Evolutionary conservation across 2,888 invertebrate genomes (phyloP).

Genomic region (Biston betularia): DNA sequence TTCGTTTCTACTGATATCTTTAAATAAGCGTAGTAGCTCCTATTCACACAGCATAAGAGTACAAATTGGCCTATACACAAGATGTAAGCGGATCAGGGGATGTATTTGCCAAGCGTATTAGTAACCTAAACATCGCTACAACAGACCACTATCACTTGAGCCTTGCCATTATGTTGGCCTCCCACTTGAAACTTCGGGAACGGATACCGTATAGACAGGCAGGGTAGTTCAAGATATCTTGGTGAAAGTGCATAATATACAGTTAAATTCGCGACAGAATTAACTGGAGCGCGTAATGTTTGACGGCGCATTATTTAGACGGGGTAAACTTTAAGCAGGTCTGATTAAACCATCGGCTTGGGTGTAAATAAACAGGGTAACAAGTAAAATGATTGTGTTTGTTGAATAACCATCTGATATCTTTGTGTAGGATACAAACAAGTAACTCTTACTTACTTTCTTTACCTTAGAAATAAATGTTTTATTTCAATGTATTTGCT

Average conservation of each 20-base stretch:
- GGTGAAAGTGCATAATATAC: constrained; percentile 55
- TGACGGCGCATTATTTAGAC: constrained; percentile 70
- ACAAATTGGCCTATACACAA: constrained; percentile 34
- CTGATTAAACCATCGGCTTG: constrained; percentile 66
- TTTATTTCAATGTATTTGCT: no score
- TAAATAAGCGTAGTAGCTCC: constrained; percentile 9
- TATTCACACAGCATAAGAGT: constrained; percentile 20
- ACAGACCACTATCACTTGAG: constrained; percentile 54
- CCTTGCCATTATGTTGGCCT: constrained; percentile 41
- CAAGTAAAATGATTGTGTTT: constrained; percentile 35
- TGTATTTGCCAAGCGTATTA: constrained; percentile 72
- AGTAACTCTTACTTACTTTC: neutral
- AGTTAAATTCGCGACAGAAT: constrained; percentile 61
- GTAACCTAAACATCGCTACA: constrained; percentile 69
- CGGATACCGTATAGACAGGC: constrained; percentile 32
- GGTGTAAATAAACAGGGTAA: constrained; percentile 38
- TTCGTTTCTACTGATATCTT: neutral
- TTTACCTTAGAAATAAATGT: neutral
- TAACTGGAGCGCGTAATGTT: constrained; percentile 70
- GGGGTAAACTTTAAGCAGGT: constrained; percentile 63
- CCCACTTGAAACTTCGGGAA: constrained; percentile 29
- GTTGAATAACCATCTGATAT: constrained; percentile 27
- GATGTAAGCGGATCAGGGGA: constrained; percentile 68
- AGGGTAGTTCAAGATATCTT: constrained; percentile 54
- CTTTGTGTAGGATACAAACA: constrained; percentile 2